Base-by-base conservation (phyloP, 2,797 vertebrate species). In the Gastrophryne carolinensis region DNA sequence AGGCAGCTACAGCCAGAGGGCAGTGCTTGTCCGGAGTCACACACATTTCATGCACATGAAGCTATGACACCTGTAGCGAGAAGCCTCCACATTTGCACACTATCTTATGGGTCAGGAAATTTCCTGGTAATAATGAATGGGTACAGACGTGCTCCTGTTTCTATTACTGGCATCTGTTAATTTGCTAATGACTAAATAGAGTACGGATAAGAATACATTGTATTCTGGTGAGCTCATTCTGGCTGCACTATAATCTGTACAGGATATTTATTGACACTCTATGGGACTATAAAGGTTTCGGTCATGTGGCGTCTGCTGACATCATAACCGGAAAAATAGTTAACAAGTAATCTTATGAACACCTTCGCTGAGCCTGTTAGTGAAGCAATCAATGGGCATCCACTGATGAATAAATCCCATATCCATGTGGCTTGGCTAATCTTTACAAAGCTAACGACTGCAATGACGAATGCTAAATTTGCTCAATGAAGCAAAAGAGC, bases 131-230 rank as follows among this genome's bases (percentile, higher is more conserved):
- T 32, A 61, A 52, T 62, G 47, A 50, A 39, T 53, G 32, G 39
- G 9, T 32, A 21, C 32, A 52, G 44, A 19, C 30, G 39, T 64
- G 61, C 34, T 32, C 60, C 61, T 21, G 71, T 23, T 64, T 73
- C 71, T 65, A 64, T 64, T 73, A 64, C 24, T 73, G 71, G 37
- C 44, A 74, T 57, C 58, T 57, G 44, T 50, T 75, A 67, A 60
- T 75, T 75, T 58, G 41, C 72, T 49, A 75, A 67, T 75, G 41
- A 75, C 72, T 58, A 67, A 67, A 41, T 12, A 30, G 56, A 26
- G 69, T 32, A 52, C 66, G 61, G 63, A 58, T 26, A 47, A 47
- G 60, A 39, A 50, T 29, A 10, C 19, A 61, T 49, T 61, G 44
- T 49, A 39, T 66, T 41, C 5, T 29, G 34, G 19, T 37, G 53